Percentiles rank a stretch among this genome's conserved stretches.
Evolutionary conservation across 53 echinoderm and acorn worm genomes (phyloP).

Genomic region (Arbacia lixula): DNA sequence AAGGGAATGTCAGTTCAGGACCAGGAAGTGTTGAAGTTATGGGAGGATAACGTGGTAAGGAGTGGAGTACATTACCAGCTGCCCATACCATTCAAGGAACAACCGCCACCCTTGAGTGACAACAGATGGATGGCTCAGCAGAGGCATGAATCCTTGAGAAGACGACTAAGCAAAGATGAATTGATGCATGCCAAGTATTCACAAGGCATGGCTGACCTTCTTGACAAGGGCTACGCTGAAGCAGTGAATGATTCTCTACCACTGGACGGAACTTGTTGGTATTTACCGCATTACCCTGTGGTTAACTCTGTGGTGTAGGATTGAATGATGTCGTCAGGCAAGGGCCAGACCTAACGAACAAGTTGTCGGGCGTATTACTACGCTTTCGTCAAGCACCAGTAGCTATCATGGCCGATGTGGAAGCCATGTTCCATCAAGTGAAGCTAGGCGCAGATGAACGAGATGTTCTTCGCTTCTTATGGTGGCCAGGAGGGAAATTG

Average conservation of each 20-base stretch:
- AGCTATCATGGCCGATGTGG: constrained; percentile 63
- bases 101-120: constrained; percentile 33
- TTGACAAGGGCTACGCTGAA: constrained; percentile 33
- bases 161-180: constrained; percentile 24
- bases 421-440: constrained; percentile 64
- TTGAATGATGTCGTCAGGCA: constrained; percentile 68
- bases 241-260: constrained; percentile 18
- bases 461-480: constrained; percentile 63
- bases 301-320: constrained; percentile 19
- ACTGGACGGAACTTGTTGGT: constrained; percentile 67
- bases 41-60: constrained; percentile 36
- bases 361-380: constrained; percentile 63
- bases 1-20: constrained; percentile 45
- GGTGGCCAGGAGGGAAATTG: constrained; percentile 67
- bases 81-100: constrained; percentile 65
- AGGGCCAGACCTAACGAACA: constrained; percentile 75
- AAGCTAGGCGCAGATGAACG: constrained; percentile 38
- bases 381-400: constrained; percentile 59
- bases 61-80: constrained; percentile 52
- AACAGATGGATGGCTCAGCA: constrained; percentile 62
- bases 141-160: constrained; percentile 7
- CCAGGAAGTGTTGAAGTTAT: constrained; percentile 25
- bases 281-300: constrained; percentile 78
- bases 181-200: constrained; percentile 12
- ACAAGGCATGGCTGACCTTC: not conserved